Conservation (phyloP, 37 sponge, comb jelly and placozoan species). For the Halichondria panicea region DNA sequence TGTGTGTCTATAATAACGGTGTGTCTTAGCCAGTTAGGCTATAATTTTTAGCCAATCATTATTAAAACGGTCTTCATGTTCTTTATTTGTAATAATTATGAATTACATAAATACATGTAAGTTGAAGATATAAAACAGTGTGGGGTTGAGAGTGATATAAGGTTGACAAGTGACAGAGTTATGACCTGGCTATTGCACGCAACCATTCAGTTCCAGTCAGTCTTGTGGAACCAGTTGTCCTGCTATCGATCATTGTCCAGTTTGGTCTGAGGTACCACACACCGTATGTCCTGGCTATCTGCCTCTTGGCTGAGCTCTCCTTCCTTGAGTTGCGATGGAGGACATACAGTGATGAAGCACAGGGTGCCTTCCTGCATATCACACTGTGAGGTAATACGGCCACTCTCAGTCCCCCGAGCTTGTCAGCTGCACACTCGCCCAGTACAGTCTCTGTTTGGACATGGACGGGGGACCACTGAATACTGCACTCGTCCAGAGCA, state of each 20-base stretch:
- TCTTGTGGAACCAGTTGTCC: background rate
- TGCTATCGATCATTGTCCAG: conserved; percentile 2
- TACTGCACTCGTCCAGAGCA: conserved; percentile 18
- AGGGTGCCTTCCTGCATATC: conserved; percentile 37
- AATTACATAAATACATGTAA: too few relatives aligned
- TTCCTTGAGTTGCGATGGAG: conserved; percentile 24
- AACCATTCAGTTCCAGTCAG: conserved; percentile 21
- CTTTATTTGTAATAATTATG: too few relatives aligned
- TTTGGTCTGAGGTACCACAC: conserved; percentile 20
- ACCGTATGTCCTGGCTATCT: background rate
- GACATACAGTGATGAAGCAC: too few relatives aligned
- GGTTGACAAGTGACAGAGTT: too few relatives aligned
- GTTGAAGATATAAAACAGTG: too few relatives aligned
- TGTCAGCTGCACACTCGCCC: background rate
- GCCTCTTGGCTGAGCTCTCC: background rate
- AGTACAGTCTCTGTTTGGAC: background rate
- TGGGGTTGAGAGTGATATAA: too few relatives aligned
- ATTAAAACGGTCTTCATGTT: too few relatives aligned
- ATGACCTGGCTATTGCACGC: background rate
- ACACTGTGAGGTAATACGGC: conserved; percentile 20
- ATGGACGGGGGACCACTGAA: background rate
- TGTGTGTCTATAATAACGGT: too few relatives aligned
- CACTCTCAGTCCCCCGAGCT: conserved; percentile 23
- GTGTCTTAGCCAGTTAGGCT: too few relatives aligned
- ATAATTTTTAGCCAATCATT: too few relatives aligned